Conservation (phyloP, 2,797 vertebrate genomes). For the Lepus townsendii region DNA sequence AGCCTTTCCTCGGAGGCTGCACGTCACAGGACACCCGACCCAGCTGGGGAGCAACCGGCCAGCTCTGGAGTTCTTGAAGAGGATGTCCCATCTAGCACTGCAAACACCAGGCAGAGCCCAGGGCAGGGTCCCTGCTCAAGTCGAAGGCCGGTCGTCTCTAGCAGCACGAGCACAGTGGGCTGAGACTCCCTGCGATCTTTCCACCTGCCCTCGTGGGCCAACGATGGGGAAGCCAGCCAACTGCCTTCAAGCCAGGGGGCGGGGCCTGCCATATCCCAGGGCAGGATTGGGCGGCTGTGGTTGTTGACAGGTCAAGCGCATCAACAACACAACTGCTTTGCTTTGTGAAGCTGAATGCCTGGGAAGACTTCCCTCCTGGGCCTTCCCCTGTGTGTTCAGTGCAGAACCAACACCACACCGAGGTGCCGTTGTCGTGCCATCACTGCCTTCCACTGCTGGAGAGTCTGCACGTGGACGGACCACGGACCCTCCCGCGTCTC, state of each 20-base stretch:
- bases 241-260: not conserved
- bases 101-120: not conserved
- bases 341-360: not conserved
- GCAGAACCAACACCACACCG: rapidly evolving
- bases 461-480: not conserved
- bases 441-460: not conserved
- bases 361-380: not conserved
- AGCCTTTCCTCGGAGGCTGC: not conserved
- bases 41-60: not conserved
- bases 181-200: not conserved
- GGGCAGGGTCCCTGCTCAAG: too few species aligned
- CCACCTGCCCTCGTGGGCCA: constrained; percentile 7
- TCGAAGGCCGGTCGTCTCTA: too few species aligned
- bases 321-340: not conserved
- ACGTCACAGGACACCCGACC: not conserved
- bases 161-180: not conserved
- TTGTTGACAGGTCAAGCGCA: not conserved
- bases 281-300: not conserved
- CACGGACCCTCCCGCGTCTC: rapidly evolving
- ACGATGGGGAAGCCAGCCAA: not conserved
- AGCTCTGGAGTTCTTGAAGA: not conserved
- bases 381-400: rapidly evolving
- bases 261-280: not conserved
- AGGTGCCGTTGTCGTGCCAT: rapidly evolving
- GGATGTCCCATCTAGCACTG: not conserved